Evolutionary conservation across 2,113 vertebrate genomes (phyloP), one percentile per base, ranked within the genome.

Genomic region (Xerus inauris): DNA sequence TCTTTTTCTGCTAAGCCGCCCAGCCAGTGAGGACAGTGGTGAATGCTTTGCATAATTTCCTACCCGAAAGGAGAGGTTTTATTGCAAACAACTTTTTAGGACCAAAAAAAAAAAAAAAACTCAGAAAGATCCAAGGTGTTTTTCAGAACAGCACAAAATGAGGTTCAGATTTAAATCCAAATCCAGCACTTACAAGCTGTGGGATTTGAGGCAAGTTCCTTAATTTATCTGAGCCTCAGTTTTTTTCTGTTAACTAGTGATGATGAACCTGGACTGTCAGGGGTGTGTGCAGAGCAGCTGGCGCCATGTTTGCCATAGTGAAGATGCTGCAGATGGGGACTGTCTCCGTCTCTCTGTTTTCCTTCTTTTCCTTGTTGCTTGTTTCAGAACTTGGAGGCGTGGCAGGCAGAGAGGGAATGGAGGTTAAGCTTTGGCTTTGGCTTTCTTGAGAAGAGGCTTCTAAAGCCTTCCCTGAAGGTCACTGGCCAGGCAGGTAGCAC

Each of bases 41-140:
- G 67, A 94, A 30, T 89, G 94, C 69, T 97, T 98, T 97, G 30
- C 73, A 54, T 98, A 84, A 89, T 97, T 96, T 98, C 89, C 93
- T 97, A 38, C 79, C 73, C 95, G 64, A 84, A 79, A 96, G 14
- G 62, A 83, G 82, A 84, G 77, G 62, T 84, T 95, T 88, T 87
- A 64, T 51, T 95, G 49, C 89, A 96, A 96, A 94, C 65, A 54
- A 65, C 82, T 71, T 84, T 90, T 96, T 35, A 92, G 90, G 87
- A 71, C 35, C 42, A 42, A 93, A 83, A 88, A 62, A 30, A 57
- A 67, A 87, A 80, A 84, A 30, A 80, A 49, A 71, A 47, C n/a
- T 77, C 16, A 26, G n/a, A 85, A 91, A n/a, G 47, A 83, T 67
- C 17, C 75, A 45, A 86, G 6, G 9, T 13, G 2, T 69, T 91